phyloP scores from a whole-genome alignment of 2,113 vertebrate genomes.

The Xyrauchen texanus region DNA sequence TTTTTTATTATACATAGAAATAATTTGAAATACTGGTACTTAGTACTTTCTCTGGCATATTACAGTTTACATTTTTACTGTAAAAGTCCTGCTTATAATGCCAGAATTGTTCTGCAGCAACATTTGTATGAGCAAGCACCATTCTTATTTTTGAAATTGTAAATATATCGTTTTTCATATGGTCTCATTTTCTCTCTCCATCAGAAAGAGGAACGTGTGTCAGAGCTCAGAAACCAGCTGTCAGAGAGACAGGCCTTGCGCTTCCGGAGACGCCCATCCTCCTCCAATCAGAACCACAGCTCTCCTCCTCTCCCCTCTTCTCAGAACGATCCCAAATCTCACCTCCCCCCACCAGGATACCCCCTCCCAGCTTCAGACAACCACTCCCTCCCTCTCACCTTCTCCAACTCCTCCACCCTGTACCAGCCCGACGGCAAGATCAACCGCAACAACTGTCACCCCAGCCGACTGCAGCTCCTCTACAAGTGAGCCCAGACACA shows the following conservation, averaged over 20 bases:
- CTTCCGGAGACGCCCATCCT: conserved; percentile 80
- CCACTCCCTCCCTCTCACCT: conserved; percentile 75
- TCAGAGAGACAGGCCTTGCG: conserved; percentile 86
- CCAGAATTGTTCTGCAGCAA: no score
- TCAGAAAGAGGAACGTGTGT: conserved; percentile 91
- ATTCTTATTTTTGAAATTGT: no score
- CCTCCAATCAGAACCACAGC: conserved; percentile 76
- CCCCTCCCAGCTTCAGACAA: conserved; percentile 74
- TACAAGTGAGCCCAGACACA: conserved; percentile 79
- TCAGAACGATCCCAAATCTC: conserved; percentile 73
- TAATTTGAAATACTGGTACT: no score
- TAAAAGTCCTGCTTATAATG: no score
- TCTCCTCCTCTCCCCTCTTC: conserved; percentile 58
- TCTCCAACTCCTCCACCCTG: conserved; percentile 76
- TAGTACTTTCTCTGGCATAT: no score
- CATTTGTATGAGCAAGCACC: no score
- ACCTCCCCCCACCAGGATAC: conserved; percentile 76
- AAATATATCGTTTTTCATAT: background rate
- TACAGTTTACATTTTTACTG: no score
- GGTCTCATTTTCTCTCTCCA: background rate
- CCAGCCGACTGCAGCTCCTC: conserved; percentile 89
- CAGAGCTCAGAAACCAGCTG: conserved; percentile 88
- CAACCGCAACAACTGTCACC: conserved; percentile 86
- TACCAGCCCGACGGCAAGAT: conserved; percentile 87
- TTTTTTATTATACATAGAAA: no score